Evolutionary conservation across 2,797 vertebrate species (phyloP), one percentile per base, ranked within the genome.

Genomic region (Pristis pectinata): DNA sequence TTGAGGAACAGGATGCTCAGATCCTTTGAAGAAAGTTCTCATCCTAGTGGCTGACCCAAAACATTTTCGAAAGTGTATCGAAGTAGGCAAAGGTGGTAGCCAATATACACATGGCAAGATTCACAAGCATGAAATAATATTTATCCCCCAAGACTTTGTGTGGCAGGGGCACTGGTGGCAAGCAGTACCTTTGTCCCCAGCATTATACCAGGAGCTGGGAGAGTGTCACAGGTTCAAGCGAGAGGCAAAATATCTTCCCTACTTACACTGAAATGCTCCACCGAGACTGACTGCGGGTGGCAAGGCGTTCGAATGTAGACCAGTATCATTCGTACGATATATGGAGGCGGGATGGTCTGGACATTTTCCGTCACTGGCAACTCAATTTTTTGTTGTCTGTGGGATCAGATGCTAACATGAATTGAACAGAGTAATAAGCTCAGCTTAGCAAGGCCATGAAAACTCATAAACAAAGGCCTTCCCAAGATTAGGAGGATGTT

Each of bases 261-360:
- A 95, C 97, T 95, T 83, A 99, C 99, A 96, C 97, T 98, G 96
- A 98, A 97, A 56, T 98, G 97, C 95, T 99, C 99, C 0, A 98
- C 97, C 1, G 98, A 96, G 95, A 95, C 97, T 95, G 98, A 98
- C 95, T 98, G 98, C 4, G 98, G 98, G 94, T 98, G 98, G 49
- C 98, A 98, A 0, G 98, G 97, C 0, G 98, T 97, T 0, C 98
- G 98, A 95, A 98, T 98, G 95, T 98, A 98, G 94, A 99, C 97
- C 27, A 99, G 97, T 95, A 99, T 98, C 74, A 98, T 98, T 24
- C 98, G 97, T 67, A 99, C 97, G 95, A 99, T 98, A 0, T 98
- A 99, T 0, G 98, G 98, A 0, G 99, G 99, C 0, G 99, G 98
- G 95, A 99, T 97, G 13, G 98, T 99, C 96, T 99, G 99, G 67